Conservation (phyloP, 1,140 invertebrate genomes). For the Helicoverpa zea region DNA sequence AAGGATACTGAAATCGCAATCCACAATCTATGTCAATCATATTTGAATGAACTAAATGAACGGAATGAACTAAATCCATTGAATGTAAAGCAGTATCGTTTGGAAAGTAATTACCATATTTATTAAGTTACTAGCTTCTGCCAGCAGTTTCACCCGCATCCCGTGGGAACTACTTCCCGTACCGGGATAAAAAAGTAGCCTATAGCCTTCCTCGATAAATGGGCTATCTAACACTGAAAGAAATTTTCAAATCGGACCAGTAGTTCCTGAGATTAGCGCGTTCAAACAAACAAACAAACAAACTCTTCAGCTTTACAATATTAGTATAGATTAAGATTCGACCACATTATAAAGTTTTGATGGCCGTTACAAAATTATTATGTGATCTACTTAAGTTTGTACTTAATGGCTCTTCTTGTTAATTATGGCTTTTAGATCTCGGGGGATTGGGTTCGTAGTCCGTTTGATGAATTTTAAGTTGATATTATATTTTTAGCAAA, state of each 20-base stretch:
- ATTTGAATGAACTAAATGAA: slow-evolving; percentile 21
- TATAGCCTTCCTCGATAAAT: too few relatives aligned
- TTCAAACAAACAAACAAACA: too few relatives aligned
- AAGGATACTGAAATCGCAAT: not conserved
- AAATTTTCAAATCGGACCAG: too few relatives aligned
- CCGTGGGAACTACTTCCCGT: too few relatives aligned
- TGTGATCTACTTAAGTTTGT: slow-evolving; percentile 1
- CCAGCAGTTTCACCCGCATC: too few relatives aligned
- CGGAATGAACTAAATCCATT: slow-evolving; percentile 20
- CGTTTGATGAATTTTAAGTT: not conserved
- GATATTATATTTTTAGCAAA: not conserved
- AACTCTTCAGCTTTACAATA: too few relatives aligned
- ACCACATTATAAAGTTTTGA: slow-evolving; percentile 11
- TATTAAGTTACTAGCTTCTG: slow-evolving; percentile 26
- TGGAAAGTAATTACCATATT: slow-evolving; percentile 30
- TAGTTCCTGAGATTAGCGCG: too few relatives aligned
- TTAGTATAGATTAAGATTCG: too few relatives aligned
- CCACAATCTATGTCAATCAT: slow-evolving; percentile 7
- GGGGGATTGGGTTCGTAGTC: not conserved
- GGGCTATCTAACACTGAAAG: too few relatives aligned
- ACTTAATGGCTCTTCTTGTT: not conserved
- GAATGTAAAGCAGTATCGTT: slow-evolving; percentile 12
- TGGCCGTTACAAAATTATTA: slow-evolving; percentile 25
- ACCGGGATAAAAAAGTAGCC: too few relatives aligned
- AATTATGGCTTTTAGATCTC: not conserved